phyloP scores from a whole-genome alignment of 2,888 invertebrate genomes.

The Oligia strigilis region DNA sequence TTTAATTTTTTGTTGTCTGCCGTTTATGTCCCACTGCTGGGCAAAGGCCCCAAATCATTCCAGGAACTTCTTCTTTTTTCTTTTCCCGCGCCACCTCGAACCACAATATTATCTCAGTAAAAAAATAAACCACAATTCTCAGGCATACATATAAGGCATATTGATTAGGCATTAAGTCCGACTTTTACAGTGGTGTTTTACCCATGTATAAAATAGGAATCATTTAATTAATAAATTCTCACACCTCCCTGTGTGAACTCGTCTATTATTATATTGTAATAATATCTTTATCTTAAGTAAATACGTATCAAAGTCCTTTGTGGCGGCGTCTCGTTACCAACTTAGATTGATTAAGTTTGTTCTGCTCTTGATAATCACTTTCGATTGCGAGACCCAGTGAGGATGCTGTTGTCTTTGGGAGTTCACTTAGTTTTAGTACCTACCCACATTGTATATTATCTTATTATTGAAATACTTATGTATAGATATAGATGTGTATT shows the following conservation, averaged over 20 bases:
- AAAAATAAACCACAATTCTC: background rate
- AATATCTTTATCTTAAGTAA: slow-evolving; percentile 72
- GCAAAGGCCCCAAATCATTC: no score
- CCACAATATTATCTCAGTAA: background rate
- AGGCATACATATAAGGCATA: background rate
- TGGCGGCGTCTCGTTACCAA: slow-evolving; percentile 68
- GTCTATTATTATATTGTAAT: slow-evolving; percentile 60
- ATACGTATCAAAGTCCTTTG: slow-evolving; percentile 71
- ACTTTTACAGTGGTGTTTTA: no score
- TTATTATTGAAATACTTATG: no score
- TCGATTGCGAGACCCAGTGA: slow-evolving; percentile 53
- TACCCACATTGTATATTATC: slow-evolving; percentile 8
- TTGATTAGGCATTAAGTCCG: background rate
- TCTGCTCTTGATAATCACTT: slow-evolving; percentile 69
- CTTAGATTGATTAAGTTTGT: slow-evolving; percentile 82
- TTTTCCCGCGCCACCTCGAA: no score
- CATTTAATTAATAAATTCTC: background rate
- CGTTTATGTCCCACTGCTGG: no score
- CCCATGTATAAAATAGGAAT: background rate
- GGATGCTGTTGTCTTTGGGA: slow-evolving; percentile 44
- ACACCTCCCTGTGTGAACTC: slow-evolving; percentile 59
- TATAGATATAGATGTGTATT: no score
- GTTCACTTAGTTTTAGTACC: slow-evolving; percentile 20
- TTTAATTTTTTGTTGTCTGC: no score
- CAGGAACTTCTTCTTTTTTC: no score